Conservation (phyloP, 1,140 invertebrate species). For the Euglossa dilemma region DNA sequence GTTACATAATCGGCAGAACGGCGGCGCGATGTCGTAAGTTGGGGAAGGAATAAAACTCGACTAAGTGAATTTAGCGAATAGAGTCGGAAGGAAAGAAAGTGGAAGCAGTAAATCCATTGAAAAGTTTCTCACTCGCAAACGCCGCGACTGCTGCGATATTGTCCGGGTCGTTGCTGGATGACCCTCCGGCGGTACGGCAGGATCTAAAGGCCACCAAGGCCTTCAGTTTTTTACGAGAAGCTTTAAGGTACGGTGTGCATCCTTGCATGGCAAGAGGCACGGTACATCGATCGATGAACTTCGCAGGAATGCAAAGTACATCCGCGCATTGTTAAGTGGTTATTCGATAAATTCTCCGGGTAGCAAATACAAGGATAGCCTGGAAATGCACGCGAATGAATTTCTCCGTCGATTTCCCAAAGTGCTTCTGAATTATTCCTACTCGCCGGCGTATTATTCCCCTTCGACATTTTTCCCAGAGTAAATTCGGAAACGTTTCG, state of each 20-base stretch:
- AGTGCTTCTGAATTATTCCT: neutral
- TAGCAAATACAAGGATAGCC: conserved; percentile 3
- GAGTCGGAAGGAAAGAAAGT: conserved; percentile 63
- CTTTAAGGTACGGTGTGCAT: conserved; percentile 43
- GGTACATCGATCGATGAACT: conserved; percentile 57
- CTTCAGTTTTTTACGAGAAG: conserved; percentile 33
- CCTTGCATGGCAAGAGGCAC: conserved; percentile 38
- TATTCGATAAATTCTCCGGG: conserved; percentile 43
- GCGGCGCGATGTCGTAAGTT: conserved; percentile 67
- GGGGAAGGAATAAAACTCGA: conserved; percentile 71
- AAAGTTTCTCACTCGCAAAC: conserved; percentile 71
- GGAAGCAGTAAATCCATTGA: conserved; percentile 71
- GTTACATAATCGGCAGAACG: conserved; percentile 72
- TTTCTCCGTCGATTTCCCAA: neutral
- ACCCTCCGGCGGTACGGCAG: conserved; percentile 53
- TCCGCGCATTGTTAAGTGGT: conserved; percentile 43
- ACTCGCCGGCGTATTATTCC: too few species aligned
- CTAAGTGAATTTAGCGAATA: conserved; percentile 73
- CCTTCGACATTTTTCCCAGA: neutral
- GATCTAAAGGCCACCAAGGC: conserved; percentile 43
- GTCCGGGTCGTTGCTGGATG: conserved; percentile 61
- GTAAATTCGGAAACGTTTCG: neutral
- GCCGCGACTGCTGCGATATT: conserved; percentile 63
- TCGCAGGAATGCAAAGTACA: conserved; percentile 55
- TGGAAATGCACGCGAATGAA: neutral